These are phyloP conservation scores for Perizoma flavofasciatum DNA, from an alignment of 2,888 invertebrate genomes.

Conservation along the genomic window DNA sequence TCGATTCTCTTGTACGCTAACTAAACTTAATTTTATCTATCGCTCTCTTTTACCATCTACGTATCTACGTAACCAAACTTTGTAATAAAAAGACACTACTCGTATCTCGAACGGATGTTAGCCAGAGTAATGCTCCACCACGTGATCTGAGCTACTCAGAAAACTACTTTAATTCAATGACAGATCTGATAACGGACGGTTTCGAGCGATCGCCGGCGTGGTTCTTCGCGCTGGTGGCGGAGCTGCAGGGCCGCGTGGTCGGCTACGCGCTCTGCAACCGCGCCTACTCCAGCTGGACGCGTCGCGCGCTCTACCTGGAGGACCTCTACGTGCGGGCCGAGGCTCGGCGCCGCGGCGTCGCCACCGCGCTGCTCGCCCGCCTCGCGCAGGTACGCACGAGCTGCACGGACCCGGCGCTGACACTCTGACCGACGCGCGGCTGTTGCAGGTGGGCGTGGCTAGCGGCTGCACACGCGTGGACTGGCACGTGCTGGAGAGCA, in stretches of 20 bases:
- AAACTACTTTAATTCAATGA: too few relatives aligned
- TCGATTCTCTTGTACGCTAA: too few relatives aligned
- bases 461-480: conserved; percentile 86
- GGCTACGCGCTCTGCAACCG: conserved; percentile 92
- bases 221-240: conserved; percentile 87
- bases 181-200: conserved; percentile 87
- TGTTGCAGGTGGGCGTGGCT: conserved; percentile 52
- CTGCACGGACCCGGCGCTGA: neutral
- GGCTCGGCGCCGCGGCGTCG: conserved; percentile 86
- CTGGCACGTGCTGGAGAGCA: conserved; percentile 89
- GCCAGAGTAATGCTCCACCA: too few relatives aligned
- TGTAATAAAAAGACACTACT: too few relatives aligned
- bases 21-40: too few relatives aligned
- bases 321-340: conserved; percentile 90
- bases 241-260: conserved; percentile 73
- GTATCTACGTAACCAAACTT: too few relatives aligned
- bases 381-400: conserved; percentile 18
- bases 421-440: neutral
- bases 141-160: too few relatives aligned
- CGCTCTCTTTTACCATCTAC: too few relatives aligned
- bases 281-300: conserved; percentile 94
- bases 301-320: conserved; percentile 91
- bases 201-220: conserved; percentile 85
- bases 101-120: too few relatives aligned
- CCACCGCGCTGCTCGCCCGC: conserved; percentile 79